These are phyloP conservation scores for Synergus gifuensis DNA, from an alignment of 2,888 invertebrate genomes.

Conservation along the genomic window DNA sequence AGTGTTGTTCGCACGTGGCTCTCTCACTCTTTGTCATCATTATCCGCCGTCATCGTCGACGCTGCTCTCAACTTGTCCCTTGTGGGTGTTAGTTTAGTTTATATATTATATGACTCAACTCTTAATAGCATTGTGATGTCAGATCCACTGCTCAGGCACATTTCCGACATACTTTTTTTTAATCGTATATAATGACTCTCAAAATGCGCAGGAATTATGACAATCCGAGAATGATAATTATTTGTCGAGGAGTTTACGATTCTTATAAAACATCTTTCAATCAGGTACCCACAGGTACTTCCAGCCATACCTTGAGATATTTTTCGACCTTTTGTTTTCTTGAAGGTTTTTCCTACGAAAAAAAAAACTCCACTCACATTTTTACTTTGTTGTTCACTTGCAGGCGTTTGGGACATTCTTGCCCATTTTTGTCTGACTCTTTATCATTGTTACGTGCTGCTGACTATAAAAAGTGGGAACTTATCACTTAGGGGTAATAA, in stretches of 20 bases:
- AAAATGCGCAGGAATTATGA: slow-evolving; percentile 44
- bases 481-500: slow-evolving; percentile 16
- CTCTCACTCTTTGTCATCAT: slow-evolving; percentile 31
- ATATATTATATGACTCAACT: slow-evolving; percentile 41
- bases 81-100: slow-evolving; percentile 36
- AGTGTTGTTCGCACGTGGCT: slow-evolving; percentile 54
- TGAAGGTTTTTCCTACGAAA: not conserved
- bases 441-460: slow-evolving; percentile 1
- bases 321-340: not conserved
- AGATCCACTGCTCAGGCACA: slow-evolving; percentile 22
- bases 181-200: slow-evolving; percentile 49
- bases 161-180: slow-evolving; percentile 27
- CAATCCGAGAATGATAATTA: slow-evolving; percentile 42
- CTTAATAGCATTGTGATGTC: slow-evolving; percentile 39
- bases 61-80: not conserved
- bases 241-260: slow-evolving; percentile 44
- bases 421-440: not conserved
- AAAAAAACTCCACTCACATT: too few relatives aligned
- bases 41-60: not conserved
- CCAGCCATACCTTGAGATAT: not conserved
- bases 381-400: not conserved
- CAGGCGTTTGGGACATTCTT: not conserved
- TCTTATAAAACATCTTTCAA: slow-evolving; percentile 10
- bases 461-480: slow-evolving; percentile 1
- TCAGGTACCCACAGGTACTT: slow-evolving; percentile 7